Evolutionary conservation across 1,140 invertebrate genomes (phyloP).

Genomic region (Achatina immaculata): DNA sequence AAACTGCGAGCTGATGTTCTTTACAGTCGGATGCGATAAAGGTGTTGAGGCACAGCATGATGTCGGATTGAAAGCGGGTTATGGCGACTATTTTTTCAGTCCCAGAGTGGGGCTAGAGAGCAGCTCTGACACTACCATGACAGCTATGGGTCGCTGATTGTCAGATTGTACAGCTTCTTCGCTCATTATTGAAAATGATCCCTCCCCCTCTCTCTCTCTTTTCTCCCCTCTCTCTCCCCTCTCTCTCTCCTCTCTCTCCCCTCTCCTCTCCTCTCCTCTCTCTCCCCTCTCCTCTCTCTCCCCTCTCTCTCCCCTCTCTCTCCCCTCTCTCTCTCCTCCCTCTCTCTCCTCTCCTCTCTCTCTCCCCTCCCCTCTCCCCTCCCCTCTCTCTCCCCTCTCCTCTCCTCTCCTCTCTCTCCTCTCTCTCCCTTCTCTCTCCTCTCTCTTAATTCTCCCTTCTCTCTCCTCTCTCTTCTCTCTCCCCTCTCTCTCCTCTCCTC

Average conservation of each 20-base stretch:
- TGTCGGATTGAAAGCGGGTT: too few relatives aligned
- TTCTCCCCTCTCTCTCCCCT: neutral
- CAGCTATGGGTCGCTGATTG: too few relatives aligned
- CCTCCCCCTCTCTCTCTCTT: neutral
- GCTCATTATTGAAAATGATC: too few relatives aligned
- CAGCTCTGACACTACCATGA: too few relatives aligned
- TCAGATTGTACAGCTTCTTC: too few relatives aligned
- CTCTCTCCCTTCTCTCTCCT: neutral
- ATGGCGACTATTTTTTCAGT: too few relatives aligned
- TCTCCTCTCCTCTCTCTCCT: neutral
- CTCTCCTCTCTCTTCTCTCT: neutral
- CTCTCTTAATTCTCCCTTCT: neutral
- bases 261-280: neutral
- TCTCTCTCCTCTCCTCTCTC: slow-evolving; percentile 3
- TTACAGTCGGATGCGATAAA: too few relatives aligned
- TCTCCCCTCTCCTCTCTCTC: neutral
- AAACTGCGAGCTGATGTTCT: too few relatives aligned
- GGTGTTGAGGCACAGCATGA: too few relatives aligned
- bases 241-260: neutral
- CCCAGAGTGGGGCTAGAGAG: too few relatives aligned
- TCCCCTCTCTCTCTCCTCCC: neutral
- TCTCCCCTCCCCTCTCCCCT: neutral
- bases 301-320: neutral
- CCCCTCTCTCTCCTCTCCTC: neutral
- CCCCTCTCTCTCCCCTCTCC: neutral